These are phyloP conservation scores for Simalia tracyae DNA, from an alignment of 2,797 vertebrate genomes.

Conservation along the genomic window DNA sequence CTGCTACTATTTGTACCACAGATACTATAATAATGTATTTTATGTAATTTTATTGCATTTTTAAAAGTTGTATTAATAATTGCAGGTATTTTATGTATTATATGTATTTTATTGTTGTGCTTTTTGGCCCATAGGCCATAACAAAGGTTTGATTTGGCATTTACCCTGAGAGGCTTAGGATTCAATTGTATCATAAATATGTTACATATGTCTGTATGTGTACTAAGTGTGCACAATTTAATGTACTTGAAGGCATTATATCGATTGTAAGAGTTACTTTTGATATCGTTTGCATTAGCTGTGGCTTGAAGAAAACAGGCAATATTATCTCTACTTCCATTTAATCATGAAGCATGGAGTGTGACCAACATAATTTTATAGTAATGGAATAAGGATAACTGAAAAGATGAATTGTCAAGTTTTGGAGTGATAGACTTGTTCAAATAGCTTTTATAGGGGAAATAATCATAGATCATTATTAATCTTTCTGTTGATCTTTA, in stretches of 20 bases:
- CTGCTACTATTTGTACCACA: neutral
- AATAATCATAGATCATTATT: neutral
- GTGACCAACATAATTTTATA: constrained; percentile 4
- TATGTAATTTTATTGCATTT: neutral
- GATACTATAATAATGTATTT: neutral
- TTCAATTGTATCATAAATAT: constrained; percentile 37
- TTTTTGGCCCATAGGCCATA: neutral
- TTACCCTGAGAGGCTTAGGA: constrained; percentile 26
- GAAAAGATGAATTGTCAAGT: constrained; percentile 16
- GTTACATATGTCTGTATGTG: neutral
- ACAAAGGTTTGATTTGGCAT: neutral
- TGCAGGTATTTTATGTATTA: neutral
- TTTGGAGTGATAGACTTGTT: neutral
- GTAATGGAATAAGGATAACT: neutral
- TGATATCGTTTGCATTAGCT: neutral
- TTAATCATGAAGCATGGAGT: neutral
- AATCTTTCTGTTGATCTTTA: constrained; percentile 10
- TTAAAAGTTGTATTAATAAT: neutral
- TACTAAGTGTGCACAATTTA: constrained; percentile 7
- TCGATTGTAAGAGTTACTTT: constrained; percentile 10
- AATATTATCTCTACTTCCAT: constrained; percentile 27
- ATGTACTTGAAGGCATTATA: constrained; percentile 1
- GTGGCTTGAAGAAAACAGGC: neutral
- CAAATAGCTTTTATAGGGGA: neutral
- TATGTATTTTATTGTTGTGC: neutral